Percentiles rank a stretch among this genome's conserved stretches.
Evolutionary conservation across 1,140 invertebrate species (phyloP).

Genomic region (Diabrotica undecimpunctata): DNA sequence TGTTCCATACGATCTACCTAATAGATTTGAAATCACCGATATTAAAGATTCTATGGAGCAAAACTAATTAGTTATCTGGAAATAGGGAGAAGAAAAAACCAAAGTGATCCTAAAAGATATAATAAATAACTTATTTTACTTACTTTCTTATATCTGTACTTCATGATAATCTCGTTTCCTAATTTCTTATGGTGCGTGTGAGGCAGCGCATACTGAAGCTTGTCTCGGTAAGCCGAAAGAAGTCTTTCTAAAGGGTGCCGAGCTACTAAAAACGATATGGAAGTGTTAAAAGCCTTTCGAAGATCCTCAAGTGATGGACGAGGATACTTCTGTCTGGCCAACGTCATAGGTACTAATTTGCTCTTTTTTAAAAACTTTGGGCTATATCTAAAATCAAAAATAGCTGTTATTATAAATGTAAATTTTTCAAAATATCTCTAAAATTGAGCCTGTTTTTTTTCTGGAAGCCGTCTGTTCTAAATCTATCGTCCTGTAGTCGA

Average conservation of each 20-base stretch:
- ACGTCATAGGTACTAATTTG: constrained; percentile 68
- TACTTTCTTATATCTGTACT: constrained; percentile 55
- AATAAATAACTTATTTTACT: neutral
- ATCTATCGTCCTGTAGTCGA: too few species aligned
- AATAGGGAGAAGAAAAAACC: too few species aligned
- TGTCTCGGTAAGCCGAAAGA: constrained; percentile 85
- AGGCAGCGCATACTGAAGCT: constrained; percentile 75
- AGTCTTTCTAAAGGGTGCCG: constrained; percentile 86
- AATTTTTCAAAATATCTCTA: too few species aligned
- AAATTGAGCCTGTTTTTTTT: too few species aligned
- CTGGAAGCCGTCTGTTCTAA: too few species aligned
- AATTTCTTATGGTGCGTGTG: constrained; percentile 78
- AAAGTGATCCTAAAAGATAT: too few species aligned
- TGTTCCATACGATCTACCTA: too few species aligned
- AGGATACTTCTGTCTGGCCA: constrained; percentile 75
- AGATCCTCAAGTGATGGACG: constrained; percentile 66
- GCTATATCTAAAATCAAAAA: constrained; percentile 54
- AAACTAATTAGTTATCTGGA: too few species aligned
- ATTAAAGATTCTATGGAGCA: too few species aligned
- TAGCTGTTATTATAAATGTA: neutral
- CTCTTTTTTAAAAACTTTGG: constrained; percentile 71
- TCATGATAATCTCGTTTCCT: constrained; percentile 69
- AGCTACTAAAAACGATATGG: constrained; percentile 79
- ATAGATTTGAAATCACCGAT: too few species aligned
- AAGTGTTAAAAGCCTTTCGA: constrained; percentile 58